These are phyloP conservation scores for Apus apus DNA, from an alignment of 2,113 vertebrate genomes.

Conservation along the genomic window DNA sequence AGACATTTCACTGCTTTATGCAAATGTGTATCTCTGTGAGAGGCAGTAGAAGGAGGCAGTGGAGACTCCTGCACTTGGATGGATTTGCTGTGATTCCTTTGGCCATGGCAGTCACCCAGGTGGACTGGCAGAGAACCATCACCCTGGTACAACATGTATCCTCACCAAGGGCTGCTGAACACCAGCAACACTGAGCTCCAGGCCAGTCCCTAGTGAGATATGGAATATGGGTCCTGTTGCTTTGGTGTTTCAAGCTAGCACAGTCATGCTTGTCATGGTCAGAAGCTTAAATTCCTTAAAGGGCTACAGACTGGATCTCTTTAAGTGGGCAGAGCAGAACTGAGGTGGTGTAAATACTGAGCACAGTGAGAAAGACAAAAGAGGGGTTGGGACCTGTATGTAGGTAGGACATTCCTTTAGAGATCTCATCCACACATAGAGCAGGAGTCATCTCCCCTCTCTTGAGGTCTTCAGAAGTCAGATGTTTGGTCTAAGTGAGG, in stretches of 20 bases:
- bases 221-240: not conserved
- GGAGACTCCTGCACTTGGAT: not conserved
- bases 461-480: not conserved
- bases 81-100: not conserved
- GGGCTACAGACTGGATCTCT: not conserved
- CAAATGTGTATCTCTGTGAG: not conserved
- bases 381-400: not conserved
- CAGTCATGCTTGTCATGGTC: not conserved
- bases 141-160: not conserved
- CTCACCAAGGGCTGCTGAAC: not conserved
- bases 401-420: not conserved
- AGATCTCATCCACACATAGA: not conserved
- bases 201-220: accelerated
- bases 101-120: not conserved
- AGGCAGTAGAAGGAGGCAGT: not conserved
- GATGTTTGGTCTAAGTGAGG: not conserved
- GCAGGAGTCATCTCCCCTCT: not conserved
- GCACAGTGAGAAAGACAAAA: not conserved
- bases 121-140: not conserved
- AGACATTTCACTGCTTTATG: too few species aligned
- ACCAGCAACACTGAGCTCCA: not conserved
- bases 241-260: not conserved
- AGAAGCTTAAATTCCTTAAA: not conserved
- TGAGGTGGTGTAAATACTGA: not conserved
- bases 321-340: not conserved